Evolutionary conservation across 2,888 invertebrate genomes (phyloP).

Genomic region (Dryadula phaetusa): DNA sequence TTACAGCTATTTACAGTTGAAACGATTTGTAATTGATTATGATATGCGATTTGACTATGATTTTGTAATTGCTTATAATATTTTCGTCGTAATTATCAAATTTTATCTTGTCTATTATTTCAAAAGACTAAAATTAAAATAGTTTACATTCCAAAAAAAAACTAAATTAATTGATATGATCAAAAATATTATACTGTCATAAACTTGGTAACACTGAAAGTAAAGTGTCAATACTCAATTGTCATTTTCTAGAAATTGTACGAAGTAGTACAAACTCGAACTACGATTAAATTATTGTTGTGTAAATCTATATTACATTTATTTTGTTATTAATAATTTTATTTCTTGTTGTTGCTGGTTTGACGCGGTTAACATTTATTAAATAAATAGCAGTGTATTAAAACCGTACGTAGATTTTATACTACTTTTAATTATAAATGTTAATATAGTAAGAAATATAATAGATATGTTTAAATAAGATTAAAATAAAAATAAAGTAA

Average conservation of each 20-base stretch:
- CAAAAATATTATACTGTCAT: too few relatives aligned
- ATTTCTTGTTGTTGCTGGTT: not conserved
- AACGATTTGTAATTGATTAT: too few relatives aligned
- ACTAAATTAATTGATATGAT: too few relatives aligned
- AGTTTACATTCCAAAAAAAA: too few relatives aligned
- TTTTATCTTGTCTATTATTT: too few relatives aligned
- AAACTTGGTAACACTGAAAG: slow-evolving; percentile 3
- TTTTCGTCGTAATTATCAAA: too few relatives aligned
- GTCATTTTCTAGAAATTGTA: slow-evolving; percentile 23
- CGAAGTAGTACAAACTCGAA: slow-evolving; percentile 10
- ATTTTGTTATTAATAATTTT: not conserved
- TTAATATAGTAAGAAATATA: not conserved
- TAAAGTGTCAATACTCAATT: not conserved
- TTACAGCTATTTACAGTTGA: too few relatives aligned
- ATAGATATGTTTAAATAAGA: not conserved
- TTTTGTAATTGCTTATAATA: too few relatives aligned
- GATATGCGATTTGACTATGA: too few relatives aligned
- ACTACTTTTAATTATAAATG: not conserved
- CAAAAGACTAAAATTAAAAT: too few relatives aligned
- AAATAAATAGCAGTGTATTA: not conserved
- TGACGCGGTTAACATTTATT: not conserved
- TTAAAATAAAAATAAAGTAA: not conserved
- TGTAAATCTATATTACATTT: slow-evolving; percentile 3
- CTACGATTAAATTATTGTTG: slow-evolving; percentile 21
- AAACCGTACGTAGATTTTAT: not conserved